Evolutionary conservation across 2,797 vertebrate genomes (phyloP).

Genomic region (Sebastiscus tertius): DNA sequence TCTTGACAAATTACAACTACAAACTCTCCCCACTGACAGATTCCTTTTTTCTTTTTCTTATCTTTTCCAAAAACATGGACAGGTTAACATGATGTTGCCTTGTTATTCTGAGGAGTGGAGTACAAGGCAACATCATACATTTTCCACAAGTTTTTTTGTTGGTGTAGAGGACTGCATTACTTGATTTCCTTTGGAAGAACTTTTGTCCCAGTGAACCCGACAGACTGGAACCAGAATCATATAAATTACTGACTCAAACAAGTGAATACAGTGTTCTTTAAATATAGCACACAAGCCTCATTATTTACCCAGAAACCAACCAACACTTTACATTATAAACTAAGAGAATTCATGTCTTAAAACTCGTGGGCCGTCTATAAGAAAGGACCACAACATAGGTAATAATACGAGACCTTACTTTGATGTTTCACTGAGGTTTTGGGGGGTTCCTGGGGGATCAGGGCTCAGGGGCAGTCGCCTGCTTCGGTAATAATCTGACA

Average conservation of each 20-base stretch:
- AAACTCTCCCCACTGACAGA: neutral
- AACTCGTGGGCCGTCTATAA: neutral
- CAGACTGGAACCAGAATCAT: neutral
- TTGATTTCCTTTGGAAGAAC: neutral
- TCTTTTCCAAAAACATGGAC: neutral
- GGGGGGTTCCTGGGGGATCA: neutral
- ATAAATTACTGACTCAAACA: neutral
- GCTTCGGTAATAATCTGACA: neutral
- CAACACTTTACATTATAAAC: too few species aligned
- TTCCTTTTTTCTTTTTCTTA: neutral
- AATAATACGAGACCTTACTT: neutral
- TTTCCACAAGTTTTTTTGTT: neutral
- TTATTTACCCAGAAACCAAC: neutral
- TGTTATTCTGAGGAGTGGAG: neutral
- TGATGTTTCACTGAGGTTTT: neutral
- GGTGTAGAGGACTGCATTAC: too few species aligned
- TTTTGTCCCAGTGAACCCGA: neutral
- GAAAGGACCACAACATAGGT: neutral
- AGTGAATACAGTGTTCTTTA: neutral
- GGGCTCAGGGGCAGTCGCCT: neutral
- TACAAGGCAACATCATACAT: neutral
- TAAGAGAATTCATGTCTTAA: neutral
- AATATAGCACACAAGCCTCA: neutral
- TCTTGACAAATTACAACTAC: neutral
- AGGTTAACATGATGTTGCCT: neutral